These are phyloP conservation scores for Parnassius orleans DNA, from an alignment of 2,888 invertebrate species.

Conservation along the genomic window DNA sequence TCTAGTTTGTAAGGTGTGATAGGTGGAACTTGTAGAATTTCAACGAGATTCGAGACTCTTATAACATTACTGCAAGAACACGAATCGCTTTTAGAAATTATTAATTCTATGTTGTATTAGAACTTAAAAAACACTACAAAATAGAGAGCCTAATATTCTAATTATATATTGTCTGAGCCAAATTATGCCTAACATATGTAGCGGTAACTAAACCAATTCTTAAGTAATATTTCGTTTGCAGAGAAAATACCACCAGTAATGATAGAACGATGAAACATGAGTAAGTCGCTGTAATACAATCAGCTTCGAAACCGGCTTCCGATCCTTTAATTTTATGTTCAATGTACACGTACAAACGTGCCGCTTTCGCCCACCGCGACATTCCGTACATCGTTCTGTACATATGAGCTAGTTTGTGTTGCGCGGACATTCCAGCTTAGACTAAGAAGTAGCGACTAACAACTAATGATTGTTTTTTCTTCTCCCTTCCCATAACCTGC, in stretches of 20 bases:
- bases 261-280: constrained; percentile 75
- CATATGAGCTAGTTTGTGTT: constrained; percentile 34
- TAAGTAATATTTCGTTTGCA: constrained; percentile 62
- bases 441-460: constrained; percentile 31
- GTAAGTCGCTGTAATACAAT: constrained; percentile 55
- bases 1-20: constrained; percentile 18
- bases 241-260: constrained; percentile 56
- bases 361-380: constrained; percentile 41
- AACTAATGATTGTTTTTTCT: constrained; percentile 34
- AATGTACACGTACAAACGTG: constrained; percentile 28
- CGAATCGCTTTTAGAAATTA: constrained; percentile 16
- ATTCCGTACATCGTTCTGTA: constrained; percentile 49
- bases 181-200: constrained; percentile 4
- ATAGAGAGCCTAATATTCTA: constrained; percentile 3
- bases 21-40: constrained; percentile 9
- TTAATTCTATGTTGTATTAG: constrained; percentile 12
- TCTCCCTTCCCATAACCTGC: constrained; percentile 49
- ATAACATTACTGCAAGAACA: not conserved
- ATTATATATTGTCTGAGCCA: not conserved
- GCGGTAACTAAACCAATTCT: constrained; percentile 31
- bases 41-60: constrained; percentile 25
- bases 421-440: constrained; percentile 17
- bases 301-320: constrained; percentile 28
- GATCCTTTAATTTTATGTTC: constrained; percentile 12
- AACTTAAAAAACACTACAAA: not conserved